These are phyloP conservation scores for Harpalus rufipes DNA, from an alignment of 2,888 invertebrate genomes.

Conservation along the genomic window DNA sequence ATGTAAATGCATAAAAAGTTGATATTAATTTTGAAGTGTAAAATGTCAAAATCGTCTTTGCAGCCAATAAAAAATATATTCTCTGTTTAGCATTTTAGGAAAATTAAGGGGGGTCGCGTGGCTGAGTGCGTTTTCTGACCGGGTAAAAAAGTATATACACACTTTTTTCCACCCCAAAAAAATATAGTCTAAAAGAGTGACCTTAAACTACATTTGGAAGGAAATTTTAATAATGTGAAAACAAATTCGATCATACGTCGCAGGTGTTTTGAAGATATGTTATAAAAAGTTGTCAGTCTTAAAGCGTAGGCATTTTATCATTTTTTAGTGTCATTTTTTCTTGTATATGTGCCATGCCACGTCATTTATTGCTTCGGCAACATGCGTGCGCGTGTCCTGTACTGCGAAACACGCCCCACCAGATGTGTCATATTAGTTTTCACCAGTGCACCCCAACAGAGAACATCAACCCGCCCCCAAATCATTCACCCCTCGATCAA, in stretches of 20 bases:
- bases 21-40: too few relatives aligned
- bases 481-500: background rate
- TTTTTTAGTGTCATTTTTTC: slow-evolving; percentile 58
- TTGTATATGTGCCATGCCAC: slow-evolving; percentile 48
- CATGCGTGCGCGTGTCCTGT: slow-evolving; percentile 38
- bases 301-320: slow-evolving; percentile 48
- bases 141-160: too few relatives aligned
- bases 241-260: slow-evolving; percentile 46
- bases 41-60: too few relatives aligned
- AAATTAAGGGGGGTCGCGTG: too few relatives aligned
- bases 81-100: too few relatives aligned
- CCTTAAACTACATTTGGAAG: background rate
- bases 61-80: too few relatives aligned
- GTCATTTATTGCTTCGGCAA: slow-evolving; percentile 52
- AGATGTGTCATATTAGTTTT: slow-evolving; percentile 51
- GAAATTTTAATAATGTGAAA: slow-evolving; percentile 48
- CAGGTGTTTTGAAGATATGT: slow-evolving; percentile 50
- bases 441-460: slow-evolving; percentile 16
- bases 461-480: background rate
- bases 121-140: too few relatives aligned
- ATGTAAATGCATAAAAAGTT: too few relatives aligned
- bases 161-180: too few relatives aligned
- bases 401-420: slow-evolving; percentile 30
- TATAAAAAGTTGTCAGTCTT: slow-evolving; percentile 51
- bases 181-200: background rate